phyloP scores from a whole-genome alignment of 2,113 vertebrate species.

The Neoarius graeffei region DNA sequence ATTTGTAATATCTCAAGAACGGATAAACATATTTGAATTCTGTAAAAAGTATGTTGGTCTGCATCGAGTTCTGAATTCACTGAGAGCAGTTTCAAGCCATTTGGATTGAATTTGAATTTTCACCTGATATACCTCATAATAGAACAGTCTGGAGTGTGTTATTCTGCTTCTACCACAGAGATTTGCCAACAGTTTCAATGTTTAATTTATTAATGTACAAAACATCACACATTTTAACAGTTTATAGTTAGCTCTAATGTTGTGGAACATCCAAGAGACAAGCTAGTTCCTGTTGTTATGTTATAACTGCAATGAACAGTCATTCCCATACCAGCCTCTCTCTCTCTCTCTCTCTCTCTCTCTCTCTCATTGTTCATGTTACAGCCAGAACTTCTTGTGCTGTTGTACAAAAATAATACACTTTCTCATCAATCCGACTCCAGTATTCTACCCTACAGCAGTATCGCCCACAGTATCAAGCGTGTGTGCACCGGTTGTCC shows the following conservation, averaged over 20 bases:
- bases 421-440: not conserved
- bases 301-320: not conserved
- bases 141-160: no score
- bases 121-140: no score
- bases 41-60: no score
- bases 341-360: not conserved
- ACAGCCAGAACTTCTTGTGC: no score
- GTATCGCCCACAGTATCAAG: not conserved
- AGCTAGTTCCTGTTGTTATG: not conserved
- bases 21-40: no score
- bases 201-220: not conserved
- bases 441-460: not conserved
- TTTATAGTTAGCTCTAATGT: not conserved
- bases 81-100: no score
- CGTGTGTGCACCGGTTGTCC: constrained; percentile 19
- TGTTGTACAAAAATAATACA: not conserved
- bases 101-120: no score
- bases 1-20: no score
- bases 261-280: not conserved
- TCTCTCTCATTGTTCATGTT: not conserved
- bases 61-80: no score
- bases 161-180: not conserved
- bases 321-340: not conserved
- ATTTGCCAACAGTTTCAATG: not conserved
- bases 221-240: not conserved